Evolutionary conservation across 1,140 invertebrate genomes (phyloP).

Genomic region (Oedothorax gibbosus): DNA sequence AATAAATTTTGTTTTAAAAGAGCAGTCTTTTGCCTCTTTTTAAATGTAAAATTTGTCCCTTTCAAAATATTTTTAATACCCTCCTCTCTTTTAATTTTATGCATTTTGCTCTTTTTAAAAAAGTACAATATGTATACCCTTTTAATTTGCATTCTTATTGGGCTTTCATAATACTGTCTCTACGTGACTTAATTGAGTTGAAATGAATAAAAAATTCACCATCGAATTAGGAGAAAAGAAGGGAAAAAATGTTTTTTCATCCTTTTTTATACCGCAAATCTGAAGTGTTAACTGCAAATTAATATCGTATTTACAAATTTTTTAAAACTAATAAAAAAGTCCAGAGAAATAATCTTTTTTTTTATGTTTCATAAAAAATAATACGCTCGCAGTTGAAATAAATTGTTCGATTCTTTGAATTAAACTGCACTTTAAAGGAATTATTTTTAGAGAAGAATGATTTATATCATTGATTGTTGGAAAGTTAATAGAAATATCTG

Average conservation of each 20-base stretch:
- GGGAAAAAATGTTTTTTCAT: background rate
- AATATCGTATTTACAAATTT: conserved; percentile 51
- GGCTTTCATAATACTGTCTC: conserved; percentile 19
- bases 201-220: conserved; percentile 41
- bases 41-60: background rate
- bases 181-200: conserved; percentile 58
- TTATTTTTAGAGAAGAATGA: conserved; percentile 24
- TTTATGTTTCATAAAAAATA: conserved; percentile 5
- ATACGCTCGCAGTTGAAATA: conserved; percentile 11
- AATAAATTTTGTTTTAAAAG: conserved; percentile 41
- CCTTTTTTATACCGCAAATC: conserved; percentile 6
- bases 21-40: conserved; percentile 18
- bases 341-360: background rate
- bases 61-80: background rate
- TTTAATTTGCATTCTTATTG: conserved; percentile 36
- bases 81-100: background rate
- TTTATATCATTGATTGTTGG: conserved; percentile 18
- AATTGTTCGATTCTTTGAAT: conserved; percentile 6
- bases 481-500: conserved; percentile 1
- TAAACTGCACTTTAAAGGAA: conserved; percentile 37
- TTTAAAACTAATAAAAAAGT: conserved; percentile 18
- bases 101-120: conserved; percentile 6
- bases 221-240: conserved; percentile 3
- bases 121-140: conserved; percentile 38
- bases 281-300: conserved; percentile 56